Evolutionary conservation across 2,888 invertebrate genomes (phyloP).

Genomic region (Nomada hirtipes): DNA sequence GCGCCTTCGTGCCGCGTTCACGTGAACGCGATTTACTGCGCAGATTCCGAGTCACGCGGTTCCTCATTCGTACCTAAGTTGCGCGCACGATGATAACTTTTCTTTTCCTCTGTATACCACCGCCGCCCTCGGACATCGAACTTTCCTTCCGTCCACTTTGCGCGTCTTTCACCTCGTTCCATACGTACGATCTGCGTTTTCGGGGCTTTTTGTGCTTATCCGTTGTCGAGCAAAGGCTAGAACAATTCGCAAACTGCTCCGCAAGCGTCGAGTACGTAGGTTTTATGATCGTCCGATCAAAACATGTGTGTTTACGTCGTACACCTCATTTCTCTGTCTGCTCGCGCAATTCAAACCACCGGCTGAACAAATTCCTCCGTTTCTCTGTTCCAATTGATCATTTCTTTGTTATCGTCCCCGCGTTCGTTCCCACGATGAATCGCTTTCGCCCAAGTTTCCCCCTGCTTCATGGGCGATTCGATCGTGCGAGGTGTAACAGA

Average conservation of each 20-base stretch:
- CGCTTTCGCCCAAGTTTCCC: not conserved
- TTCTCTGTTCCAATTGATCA: not conserved
- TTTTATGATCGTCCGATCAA: not conserved
- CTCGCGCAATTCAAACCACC: not conserved
- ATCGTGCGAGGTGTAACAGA: not conserved
- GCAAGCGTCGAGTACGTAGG: not conserved
- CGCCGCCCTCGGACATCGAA: slow-evolving; percentile 53
- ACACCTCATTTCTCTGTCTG: no score
- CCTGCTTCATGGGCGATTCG: not conserved
- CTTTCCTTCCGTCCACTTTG: slow-evolving; percentile 54
- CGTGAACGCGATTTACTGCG: slow-evolving; percentile 70
- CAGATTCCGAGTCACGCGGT: slow-evolving; percentile 74
- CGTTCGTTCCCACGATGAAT: slow-evolving; percentile 14
- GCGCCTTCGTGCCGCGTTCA: slow-evolving; percentile 58
- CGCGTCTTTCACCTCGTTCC: slow-evolving; percentile 45
- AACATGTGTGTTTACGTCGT: slow-evolving; percentile 10
- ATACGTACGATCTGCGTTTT: slow-evolving; percentile 48
- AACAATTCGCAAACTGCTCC: not conserved
- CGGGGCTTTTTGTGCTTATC: slow-evolving; percentile 19
- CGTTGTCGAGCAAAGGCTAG: not conserved
- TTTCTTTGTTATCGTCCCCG: slow-evolving; percentile 21
- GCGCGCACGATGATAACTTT: slow-evolving; percentile 55
- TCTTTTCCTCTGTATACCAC: slow-evolving; percentile 25
- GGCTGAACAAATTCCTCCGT: slow-evolving; percentile 27
- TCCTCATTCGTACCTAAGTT: slow-evolving; percentile 58